Evolutionary conservation across 1,140 invertebrate species (phyloP).

Genomic region (Sogatella furcifera): DNA sequence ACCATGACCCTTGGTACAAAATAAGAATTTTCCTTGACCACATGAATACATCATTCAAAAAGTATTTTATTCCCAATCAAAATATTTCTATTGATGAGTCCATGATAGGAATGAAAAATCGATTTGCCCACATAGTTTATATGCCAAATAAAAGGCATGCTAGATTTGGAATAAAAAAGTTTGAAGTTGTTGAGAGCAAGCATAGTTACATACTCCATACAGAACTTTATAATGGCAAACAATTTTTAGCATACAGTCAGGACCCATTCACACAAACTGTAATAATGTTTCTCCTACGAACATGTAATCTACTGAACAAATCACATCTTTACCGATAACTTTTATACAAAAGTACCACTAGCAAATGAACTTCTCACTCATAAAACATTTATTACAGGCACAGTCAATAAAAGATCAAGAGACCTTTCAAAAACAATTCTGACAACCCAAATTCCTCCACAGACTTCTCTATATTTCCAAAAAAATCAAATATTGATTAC

Average conservation of each 20-base stretch:
- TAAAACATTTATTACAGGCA: slow-evolving; percentile 4
- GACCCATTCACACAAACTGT: slow-evolving; percentile 7
- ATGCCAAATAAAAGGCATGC: not conserved
- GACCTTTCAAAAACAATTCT: not conserved
- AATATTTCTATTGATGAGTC: not conserved
- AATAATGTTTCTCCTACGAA: not conserved
- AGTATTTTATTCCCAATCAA: not conserved
- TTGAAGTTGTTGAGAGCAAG: not conserved
- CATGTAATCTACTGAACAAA: slow-evolving; percentile 3
- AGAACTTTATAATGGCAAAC: slow-evolving; percentile 7
- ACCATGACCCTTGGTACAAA: not conserved
- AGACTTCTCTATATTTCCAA: not conserved
- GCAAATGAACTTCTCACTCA: not conserved
- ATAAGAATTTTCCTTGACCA: not conserved
- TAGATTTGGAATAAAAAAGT: not conserved
- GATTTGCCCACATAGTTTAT: not conserved
- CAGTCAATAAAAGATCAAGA: slow-evolving; percentile 8
- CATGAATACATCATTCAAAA: not conserved
- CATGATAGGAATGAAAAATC: not conserved
- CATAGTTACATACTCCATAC: slow-evolving; percentile 1
- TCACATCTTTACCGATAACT: slow-evolving; percentile 6
- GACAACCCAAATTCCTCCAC: not conserved
- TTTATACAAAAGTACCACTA: slow-evolving; percentile 7
- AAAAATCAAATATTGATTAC: not conserved
- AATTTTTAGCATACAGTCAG: not conserved